These are phyloP conservation scores for Cacatua alba DNA, from an alignment of 2,113 vertebrate genomes.

Conservation along the genomic window DNA sequence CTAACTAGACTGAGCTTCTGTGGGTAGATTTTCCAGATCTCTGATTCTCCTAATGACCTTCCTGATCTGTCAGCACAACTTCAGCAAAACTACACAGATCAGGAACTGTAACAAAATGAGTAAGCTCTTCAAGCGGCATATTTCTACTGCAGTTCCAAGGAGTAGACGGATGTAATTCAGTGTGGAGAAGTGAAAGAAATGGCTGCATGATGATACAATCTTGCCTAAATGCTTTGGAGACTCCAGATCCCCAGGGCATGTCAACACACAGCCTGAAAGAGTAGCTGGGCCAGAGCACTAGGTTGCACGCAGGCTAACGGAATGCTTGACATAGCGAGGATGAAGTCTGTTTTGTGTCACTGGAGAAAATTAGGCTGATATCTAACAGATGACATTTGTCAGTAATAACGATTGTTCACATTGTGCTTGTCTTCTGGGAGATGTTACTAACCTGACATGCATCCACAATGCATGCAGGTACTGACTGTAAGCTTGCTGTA, in stretches of 20 bases:
- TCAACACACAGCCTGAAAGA: conserved; percentile 10
- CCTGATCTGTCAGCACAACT: background rate
- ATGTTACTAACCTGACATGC: background rate
- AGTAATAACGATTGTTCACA: background rate
- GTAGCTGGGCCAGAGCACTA: background rate
- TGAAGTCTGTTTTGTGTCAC: conserved; percentile 43
- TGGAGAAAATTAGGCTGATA: conserved; percentile 26
- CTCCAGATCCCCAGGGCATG: conserved; percentile 21
- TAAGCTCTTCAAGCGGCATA: background rate
- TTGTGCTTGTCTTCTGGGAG: background rate
- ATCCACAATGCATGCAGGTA: background rate
- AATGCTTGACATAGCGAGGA: background rate
- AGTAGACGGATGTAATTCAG: background rate
- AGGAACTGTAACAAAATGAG: background rate
- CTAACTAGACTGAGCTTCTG: background rate
- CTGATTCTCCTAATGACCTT: background rate
- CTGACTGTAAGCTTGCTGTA: background rate
- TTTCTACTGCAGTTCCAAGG: background rate
- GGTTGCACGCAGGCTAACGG: background rate
- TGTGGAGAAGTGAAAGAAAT: conserved; percentile 1
- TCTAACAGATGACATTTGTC: conserved; percentile 27
- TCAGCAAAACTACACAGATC: background rate
- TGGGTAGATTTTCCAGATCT: background rate
- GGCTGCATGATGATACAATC: background rate
- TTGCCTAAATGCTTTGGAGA: conserved; percentile 24